Evolutionary conservation across 2,888 invertebrate species (phyloP).

Genomic region (Branchellion lobata): DNA sequence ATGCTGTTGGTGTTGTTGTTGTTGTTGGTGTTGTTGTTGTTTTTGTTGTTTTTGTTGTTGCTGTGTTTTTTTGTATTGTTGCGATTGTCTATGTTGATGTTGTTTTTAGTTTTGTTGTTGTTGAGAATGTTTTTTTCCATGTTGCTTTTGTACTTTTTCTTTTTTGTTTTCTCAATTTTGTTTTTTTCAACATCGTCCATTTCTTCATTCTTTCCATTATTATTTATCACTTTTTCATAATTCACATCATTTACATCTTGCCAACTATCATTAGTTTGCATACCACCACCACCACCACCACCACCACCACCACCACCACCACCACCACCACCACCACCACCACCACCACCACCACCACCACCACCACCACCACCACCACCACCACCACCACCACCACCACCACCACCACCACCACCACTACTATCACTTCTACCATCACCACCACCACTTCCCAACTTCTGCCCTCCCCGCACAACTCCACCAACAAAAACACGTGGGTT

Average conservation of each 20-base stretch:
- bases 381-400: constrained; percentile 15
- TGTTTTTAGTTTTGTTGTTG: neutral
- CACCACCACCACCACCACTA: neutral
- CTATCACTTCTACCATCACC: neutral
- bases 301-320: neutral
- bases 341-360: constrained; percentile 12
- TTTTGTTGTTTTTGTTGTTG: too few relatives aligned
- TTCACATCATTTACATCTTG: too few relatives aligned
- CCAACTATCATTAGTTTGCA: too few relatives aligned
- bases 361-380: constrained; percentile 1
- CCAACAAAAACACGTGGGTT: neutral
- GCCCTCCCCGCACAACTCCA: too few relatives aligned
- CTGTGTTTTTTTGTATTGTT: too few relatives aligned
- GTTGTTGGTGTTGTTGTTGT: too few relatives aligned
- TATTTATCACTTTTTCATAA: too few relatives aligned
- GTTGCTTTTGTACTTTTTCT: too few relatives aligned
- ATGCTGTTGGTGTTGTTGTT: neutral
- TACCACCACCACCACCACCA: neutral
- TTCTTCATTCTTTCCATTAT: too few relatives aligned
- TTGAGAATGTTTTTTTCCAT: neutral
- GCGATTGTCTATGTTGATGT: too few relatives aligned
- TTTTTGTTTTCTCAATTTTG: too few relatives aligned
- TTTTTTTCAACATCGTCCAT: too few relatives aligned
- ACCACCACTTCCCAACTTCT: neutral
- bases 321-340: neutral